Evolutionary conservation across 2,797 vertebrate species (phyloP).

Genomic region (Mionectes olivaceus): DNA sequence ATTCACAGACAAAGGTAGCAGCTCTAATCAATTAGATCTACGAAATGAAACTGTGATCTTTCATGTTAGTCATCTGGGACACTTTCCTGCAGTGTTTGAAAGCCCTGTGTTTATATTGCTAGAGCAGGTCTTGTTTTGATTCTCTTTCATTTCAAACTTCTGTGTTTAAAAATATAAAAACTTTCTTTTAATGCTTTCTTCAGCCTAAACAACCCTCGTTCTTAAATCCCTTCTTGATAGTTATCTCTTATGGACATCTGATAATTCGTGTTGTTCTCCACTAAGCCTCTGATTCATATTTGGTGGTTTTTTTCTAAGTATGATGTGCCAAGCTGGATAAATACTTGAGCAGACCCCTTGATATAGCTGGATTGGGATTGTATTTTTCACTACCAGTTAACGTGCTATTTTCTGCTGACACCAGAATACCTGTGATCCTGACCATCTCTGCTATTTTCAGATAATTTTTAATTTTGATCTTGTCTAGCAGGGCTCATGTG

Average conservation of each 20-base stretch:
- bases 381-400: background rate
- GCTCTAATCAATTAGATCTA: background rate
- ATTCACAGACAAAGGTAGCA: background rate
- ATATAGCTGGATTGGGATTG: background rate
- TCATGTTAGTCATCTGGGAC: background rate
- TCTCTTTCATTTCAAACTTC: background rate
- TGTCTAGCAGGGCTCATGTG: background rate
- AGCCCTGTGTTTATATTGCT: background rate
- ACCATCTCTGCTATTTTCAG: background rate
- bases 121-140: background rate
- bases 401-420: background rate
- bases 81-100: background rate
- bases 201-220: background rate
- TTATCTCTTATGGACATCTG: background rate
- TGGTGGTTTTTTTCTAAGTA: background rate
- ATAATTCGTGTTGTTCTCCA: background rate
- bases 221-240: background rate
- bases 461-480: background rate
- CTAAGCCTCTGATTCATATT: background rate
- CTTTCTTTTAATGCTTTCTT: background rate
- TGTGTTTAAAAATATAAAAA: background rate
- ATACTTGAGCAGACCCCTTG: background rate
- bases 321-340: background rate
- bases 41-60: background rate
- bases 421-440: background rate